A percentile compares a stretch with the other conserved stretches of the same genome.
These are phyloP conservation scores for Platycheirus albimanus DNA, from an alignment of 2,888 invertebrate species.

Conservation along the genomic window DNA sequence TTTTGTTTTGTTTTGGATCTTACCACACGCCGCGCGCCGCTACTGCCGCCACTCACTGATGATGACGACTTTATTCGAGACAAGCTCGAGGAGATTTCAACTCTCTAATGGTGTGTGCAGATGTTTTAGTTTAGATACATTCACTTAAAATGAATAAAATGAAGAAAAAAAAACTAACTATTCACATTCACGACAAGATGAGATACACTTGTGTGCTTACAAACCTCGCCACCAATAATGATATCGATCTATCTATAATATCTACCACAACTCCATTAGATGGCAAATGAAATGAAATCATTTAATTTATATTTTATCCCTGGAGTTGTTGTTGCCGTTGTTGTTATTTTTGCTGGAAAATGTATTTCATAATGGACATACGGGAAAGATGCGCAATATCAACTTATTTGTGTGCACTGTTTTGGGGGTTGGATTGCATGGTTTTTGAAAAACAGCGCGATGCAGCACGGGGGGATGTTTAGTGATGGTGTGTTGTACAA, in stretches of 20 bases:
- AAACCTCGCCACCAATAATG: constrained; percentile 14
- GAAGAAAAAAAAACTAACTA: background rate
- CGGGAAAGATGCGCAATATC: constrained; percentile 54
- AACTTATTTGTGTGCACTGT: constrained; percentile 38
- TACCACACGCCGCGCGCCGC: constrained; percentile 40
- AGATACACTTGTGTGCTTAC: background rate
- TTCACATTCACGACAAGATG: background rate
- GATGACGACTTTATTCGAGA: background rate
- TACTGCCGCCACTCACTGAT: background rate
- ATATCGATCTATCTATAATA: constrained; percentile 42
- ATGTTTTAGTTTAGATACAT: background rate
- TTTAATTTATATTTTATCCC: constrained; percentile 46
- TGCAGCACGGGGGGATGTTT: background rate
- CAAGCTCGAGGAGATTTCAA: constrained; percentile 19
- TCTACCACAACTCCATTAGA: constrained; percentile 41
- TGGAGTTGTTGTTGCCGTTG: constrained; percentile 4
- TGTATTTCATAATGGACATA: constrained; percentile 41
- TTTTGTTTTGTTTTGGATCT: constrained; percentile 11
- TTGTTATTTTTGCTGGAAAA: background rate
- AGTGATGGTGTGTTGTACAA: constrained; percentile 29
- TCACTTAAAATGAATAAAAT: background rate
- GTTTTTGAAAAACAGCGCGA: background rate
- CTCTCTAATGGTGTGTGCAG: constrained; percentile 14
- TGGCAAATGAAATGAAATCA: constrained; percentile 56
- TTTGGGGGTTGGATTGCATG: constrained; percentile 34